Conservation (phyloP, 2,797 vertebrate genomes). For the Malurus splendens region DNA sequence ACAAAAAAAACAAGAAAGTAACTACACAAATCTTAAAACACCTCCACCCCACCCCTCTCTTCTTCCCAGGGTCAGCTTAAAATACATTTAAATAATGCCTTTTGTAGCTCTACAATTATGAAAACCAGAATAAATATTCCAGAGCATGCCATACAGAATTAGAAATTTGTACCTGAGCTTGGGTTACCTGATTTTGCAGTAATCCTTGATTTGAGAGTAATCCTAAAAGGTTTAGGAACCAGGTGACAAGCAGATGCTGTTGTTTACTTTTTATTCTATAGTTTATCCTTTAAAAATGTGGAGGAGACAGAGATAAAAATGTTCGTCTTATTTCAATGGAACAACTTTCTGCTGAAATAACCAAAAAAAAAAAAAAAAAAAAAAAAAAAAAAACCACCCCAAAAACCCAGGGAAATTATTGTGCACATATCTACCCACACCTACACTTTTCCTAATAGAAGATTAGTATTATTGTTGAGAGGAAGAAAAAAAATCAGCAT, state of each 20-base stretch:
- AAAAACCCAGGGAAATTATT: not conserved
- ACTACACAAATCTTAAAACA: not conserved
- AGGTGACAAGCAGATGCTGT: too few species aligned
- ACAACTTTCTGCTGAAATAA: not conserved
- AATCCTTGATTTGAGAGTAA: not conserved
- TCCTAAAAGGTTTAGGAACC: not conserved
- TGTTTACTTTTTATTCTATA: not conserved
- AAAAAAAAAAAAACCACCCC: not conserved
- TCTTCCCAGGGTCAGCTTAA: not conserved
- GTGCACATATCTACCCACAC: not conserved
- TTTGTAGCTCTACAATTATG: not conserved
- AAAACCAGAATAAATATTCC: not conserved
- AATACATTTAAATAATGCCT: not conserved
- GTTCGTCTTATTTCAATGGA: not conserved
- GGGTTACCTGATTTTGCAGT: not conserved
- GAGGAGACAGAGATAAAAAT: not conserved
- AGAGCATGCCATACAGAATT: not conserved
- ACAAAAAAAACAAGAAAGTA: too few species aligned
- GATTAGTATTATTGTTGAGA: not conserved
- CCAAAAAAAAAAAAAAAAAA: not conserved
- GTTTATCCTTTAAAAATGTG: not conserved
- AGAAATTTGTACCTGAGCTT: not conserved
- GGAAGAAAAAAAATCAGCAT: not conserved
- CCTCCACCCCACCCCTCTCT: rapidly evolving
- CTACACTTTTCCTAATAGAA: not conserved